Evolutionary conservation across 64 coral and sea anemone genomes (phyloP).

Genomic region (Platygyra sinensis): DNA sequence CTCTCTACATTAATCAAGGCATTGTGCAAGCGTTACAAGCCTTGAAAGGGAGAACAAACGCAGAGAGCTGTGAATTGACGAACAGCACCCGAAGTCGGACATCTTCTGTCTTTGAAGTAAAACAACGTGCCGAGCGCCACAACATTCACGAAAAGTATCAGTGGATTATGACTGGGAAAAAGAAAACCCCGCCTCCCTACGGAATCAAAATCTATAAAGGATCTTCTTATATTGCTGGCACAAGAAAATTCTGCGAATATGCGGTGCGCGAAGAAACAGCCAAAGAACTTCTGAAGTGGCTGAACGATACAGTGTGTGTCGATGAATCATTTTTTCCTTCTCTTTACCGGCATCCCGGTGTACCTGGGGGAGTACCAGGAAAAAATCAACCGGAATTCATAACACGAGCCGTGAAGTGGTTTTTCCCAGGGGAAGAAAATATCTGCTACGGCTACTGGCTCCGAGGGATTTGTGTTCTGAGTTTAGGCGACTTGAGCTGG

Average conservation of each 20-base stretch:
- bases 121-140: neutral
- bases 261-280: neutral
- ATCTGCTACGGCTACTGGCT: conserved; percentile 25
- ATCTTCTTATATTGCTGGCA: conserved; percentile 17
- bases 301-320: neutral
- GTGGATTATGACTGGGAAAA: neutral
- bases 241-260: conserved; percentile 9
- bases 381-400: conserved; percentile 2
- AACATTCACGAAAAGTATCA: neutral
- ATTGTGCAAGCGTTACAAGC: conserved; percentile 35
- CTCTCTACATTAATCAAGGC: conserved; percentile 28
- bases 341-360: neutral
- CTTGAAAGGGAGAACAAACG: conserved; percentile 31
- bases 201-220: conserved; percentile 13
- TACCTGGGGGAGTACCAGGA: neutral
- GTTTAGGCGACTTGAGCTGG: conserved; percentile 36
- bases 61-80: neutral
- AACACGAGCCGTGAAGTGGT: conserved; percentile 1
- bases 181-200: neutral
- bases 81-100: neutral
- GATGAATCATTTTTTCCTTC: conserved; percentile 18
- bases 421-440: neutral
- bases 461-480: neutral
- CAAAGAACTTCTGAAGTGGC: neutral
- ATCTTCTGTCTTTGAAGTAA: neutral